Evolutionary conservation across 2,888 invertebrate genomes (phyloP).

Genomic region (Meliscaeva auricollis): DNA sequence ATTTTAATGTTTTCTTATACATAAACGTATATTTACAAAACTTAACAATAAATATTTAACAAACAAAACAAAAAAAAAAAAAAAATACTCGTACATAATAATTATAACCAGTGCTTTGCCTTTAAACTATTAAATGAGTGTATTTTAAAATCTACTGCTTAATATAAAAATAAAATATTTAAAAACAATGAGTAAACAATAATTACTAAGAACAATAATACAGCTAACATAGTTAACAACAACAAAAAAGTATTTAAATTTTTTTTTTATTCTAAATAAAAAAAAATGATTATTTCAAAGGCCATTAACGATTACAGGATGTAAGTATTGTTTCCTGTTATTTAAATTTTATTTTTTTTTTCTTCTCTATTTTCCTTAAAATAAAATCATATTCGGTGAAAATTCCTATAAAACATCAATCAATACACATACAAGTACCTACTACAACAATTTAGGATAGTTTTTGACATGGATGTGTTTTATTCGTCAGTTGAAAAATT

Average conservation of each 20-base stretch:
- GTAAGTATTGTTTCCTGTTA: constrained; percentile 86
- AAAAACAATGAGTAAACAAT: constrained; percentile 48
- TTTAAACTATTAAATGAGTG: constrained; percentile 9
- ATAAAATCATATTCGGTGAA: too few species aligned
- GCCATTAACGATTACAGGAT: constrained; percentile 95
- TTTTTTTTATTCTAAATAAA: neutral
- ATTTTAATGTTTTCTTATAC: constrained; percentile 14
- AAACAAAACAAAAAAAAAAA: neutral
- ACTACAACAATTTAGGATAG: too few species aligned
- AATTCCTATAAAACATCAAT: neutral
- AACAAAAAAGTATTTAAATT: constrained; percentile 21
- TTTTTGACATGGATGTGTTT: neutral
- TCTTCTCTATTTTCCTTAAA: too few species aligned
- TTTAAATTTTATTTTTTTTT: too few species aligned
- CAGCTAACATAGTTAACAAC: constrained; percentile 16
- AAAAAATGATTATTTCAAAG: constrained; percentile 90
- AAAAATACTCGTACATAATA: neutral
- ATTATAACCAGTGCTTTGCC: constrained; percentile 22
- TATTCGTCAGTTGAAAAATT: neutral
- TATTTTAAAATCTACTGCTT: constrained; percentile 6
- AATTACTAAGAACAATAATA: constrained; percentile 22
- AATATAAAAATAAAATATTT: neutral
- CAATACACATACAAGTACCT: too few species aligned
- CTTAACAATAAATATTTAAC: neutral
- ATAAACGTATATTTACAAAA: neutral